These are phyloP conservation scores for Latheticus oryzae DNA, from an alignment of 2,888 invertebrate genomes.

Conservation along the genomic window DNA sequence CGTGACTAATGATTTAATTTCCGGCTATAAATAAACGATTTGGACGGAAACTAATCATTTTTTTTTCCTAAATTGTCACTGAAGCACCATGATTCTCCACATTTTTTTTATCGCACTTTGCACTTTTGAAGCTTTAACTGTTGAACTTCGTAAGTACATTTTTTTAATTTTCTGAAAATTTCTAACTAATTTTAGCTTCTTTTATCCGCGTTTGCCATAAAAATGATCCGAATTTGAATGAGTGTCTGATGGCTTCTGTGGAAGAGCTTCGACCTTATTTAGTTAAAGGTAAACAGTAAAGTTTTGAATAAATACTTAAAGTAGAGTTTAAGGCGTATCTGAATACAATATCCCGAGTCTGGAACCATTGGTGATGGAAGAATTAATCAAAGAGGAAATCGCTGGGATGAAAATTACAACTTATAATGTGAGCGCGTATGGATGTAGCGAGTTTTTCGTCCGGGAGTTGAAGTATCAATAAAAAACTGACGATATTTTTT, in stretches of 20 bases:
- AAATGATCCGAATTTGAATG: slow-evolving; percentile 66
- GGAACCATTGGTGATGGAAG: slow-evolving; percentile 68
- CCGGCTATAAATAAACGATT: slow-evolving; percentile 27
- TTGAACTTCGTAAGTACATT: slow-evolving; percentile 25
- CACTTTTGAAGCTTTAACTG: slow-evolving; percentile 4
- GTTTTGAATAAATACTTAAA: slow-evolving; percentile 4
- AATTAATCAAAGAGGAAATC: slow-evolving; percentile 66
- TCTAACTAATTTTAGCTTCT: slow-evolving; percentile 64
- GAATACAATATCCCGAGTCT: slow-evolving; percentile 70
- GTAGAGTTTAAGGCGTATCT: slow-evolving; percentile 63
- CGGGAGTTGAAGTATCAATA: slow-evolving; percentile 66
- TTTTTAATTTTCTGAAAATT: neutral
- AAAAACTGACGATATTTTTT: too few species aligned
- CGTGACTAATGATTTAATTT: slow-evolving; percentile 26
- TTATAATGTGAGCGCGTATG: slow-evolving; percentile 66
- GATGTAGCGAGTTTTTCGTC: slow-evolving; percentile 68
- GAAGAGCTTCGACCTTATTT: slow-evolving; percentile 67
- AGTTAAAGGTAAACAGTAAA: slow-evolving; percentile 62
- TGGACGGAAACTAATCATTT: slow-evolving; percentile 7
- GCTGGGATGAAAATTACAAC: slow-evolving; percentile 65
- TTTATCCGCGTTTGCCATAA: slow-evolving; percentile 70
- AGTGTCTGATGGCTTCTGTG: slow-evolving; percentile 66
- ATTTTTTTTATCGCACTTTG: slow-evolving; percentile 3
- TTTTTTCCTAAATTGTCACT: slow-evolving; percentile 1
- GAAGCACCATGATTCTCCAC: slow-evolving; percentile 10